Conservation (phyloP, 2,888 invertebrate genomes). For the Spilarctia lutea region DNA sequence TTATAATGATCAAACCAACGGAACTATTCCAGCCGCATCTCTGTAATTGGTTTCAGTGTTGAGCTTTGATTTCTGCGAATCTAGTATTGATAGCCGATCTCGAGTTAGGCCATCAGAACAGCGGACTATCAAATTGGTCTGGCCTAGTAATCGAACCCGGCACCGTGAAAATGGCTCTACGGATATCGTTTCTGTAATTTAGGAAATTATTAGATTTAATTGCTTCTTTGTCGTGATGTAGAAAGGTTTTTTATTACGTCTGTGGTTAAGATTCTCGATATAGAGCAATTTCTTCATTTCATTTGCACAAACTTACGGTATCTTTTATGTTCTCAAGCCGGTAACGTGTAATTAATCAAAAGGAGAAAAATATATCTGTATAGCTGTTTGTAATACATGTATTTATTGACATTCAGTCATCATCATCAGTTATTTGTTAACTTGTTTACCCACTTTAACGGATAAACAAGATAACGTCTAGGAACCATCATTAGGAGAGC, state of each 20-base stretch:
- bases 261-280: not conserved
- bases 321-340: not conserved
- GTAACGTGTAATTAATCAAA: not conserved
- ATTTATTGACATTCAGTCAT: not conserved
- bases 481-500: not conserved
- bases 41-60: slow-evolving; percentile 50
- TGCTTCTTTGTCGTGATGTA: not conserved
- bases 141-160: slow-evolving; percentile 28
- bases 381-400: not conserved
- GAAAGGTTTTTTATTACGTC: not conserved
- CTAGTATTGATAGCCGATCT: slow-evolving; percentile 14
- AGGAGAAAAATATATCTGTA: not conserved
- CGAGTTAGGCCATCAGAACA: slow-evolving; percentile 19
- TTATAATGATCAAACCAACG: slow-evolving; percentile 29
- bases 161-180: slow-evolving; percentile 17
- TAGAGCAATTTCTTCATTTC: not conserved
- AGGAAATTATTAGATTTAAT: slow-evolving; percentile 2
- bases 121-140: slow-evolving; percentile 31
- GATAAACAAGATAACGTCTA: not conserved
- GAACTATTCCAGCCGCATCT: slow-evolving; percentile 40
- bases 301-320: not conserved
- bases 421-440: no score
- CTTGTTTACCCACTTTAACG: not conserved
- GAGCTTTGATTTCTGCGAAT: slow-evolving; percentile 23
- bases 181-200: slow-evolving; percentile 23